Evolutionary conservation across 2,113 vertebrate genomes (phyloP).

Genomic region (Paradisaea rubra): DNA sequence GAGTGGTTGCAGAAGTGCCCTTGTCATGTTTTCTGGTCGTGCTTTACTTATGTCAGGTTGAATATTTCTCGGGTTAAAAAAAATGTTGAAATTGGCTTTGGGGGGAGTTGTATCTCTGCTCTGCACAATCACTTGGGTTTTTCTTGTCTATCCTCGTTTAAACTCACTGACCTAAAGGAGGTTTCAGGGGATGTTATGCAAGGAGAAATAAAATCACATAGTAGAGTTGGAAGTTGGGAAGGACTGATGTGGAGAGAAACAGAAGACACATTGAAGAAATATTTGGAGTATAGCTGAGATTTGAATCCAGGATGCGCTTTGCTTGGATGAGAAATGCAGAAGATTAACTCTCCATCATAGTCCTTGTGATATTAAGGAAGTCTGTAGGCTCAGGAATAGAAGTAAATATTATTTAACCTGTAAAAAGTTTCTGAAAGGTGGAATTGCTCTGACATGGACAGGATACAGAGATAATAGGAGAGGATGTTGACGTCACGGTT

Average conservation of each 20-base stretch:
- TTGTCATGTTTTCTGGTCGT: not conserved
- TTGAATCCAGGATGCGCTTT: not conserved
- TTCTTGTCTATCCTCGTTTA: not conserved
- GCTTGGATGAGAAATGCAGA: not conserved
- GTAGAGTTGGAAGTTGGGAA: not conserved
- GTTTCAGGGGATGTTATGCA: not conserved
- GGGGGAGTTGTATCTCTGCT: not conserved
- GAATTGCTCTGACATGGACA: not conserved
- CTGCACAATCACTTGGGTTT: not conserved
- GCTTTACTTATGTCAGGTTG: not conserved
- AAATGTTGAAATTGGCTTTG: not conserved
- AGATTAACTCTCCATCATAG: not conserved
- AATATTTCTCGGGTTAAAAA: not conserved
- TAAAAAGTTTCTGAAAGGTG: not conserved
- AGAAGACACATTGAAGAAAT: not conserved
- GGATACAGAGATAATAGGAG: not conserved
- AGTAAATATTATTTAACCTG: not conserved
- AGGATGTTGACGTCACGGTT: not conserved
- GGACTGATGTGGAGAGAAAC: not conserved
- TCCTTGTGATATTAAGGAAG: not conserved
- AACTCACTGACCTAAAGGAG: not conserved
- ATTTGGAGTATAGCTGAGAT: not conserved
- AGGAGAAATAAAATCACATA: not conserved
- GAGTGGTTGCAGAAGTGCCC: not conserved
- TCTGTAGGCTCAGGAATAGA: not conserved